phyloP scores from a whole-genome alignment of 2,113 vertebrate genomes.

The Gobiocypris rarus region DNA sequence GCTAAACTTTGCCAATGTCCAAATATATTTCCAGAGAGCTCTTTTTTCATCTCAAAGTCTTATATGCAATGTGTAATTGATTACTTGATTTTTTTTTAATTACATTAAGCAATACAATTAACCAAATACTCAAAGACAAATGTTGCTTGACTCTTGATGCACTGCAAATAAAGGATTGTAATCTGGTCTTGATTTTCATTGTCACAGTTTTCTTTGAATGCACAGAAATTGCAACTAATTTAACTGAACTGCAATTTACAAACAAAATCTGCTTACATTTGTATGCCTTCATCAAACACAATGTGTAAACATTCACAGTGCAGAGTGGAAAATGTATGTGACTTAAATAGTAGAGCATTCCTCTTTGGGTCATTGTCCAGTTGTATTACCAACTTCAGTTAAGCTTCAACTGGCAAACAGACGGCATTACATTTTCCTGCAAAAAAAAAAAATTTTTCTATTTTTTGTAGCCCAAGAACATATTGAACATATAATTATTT shows the following conservation, averaged over 20 bases:
- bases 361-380: background rate
- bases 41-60: conserved; percentile 18
- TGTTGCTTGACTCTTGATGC: conserved; percentile 69
- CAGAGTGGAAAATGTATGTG: background rate
- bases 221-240: background rate
- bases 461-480: background rate
- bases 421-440: background rate
- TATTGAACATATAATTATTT: background rate
- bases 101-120: conserved; percentile 58
- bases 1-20: background rate
- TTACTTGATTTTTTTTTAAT: conserved; percentile 28
- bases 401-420: background rate
- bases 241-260: background rate
- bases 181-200: background rate
- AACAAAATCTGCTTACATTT: background rate
- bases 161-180: conserved; percentile 69
- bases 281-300: background rate
- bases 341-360: background rate
- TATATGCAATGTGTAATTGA: conserved; percentile 25
- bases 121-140: conserved; percentile 56
- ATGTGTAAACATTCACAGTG: background rate
- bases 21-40: conserved; percentile 2
- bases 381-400: background rate
- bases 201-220: background rate
- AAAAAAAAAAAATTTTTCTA: too few species aligned